Evolutionary conservation across 2,888 invertebrate genomes (phyloP).

Genomic region (Andrena dorsata): DNA sequence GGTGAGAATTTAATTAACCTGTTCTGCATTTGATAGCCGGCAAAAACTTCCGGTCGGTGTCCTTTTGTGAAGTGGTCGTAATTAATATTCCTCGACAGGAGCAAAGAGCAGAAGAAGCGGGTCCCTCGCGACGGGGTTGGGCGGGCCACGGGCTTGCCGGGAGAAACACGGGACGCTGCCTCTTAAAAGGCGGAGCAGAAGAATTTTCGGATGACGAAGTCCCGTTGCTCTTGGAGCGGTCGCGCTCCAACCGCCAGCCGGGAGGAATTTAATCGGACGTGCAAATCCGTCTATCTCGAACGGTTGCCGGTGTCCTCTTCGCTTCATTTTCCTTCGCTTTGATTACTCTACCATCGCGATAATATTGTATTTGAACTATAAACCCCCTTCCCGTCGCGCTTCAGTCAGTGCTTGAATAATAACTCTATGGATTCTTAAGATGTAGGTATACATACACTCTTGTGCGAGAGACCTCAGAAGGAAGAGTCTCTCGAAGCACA

Average conservation of each 20-base stretch:
- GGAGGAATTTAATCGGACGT: constrained; percentile 58
- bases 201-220: constrained; percentile 65
- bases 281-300: constrained; percentile 56
- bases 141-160: constrained; percentile 26
- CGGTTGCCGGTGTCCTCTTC: constrained; percentile 36
- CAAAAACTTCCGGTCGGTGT: constrained; percentile 74
- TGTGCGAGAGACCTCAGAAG: too few species aligned
- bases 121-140: constrained; percentile 7
- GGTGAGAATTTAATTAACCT: constrained; percentile 82
- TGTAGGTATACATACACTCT: too few species aligned
- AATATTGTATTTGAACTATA: not conserved
- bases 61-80: constrained; percentile 74
- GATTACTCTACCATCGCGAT: not conserved
- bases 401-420: not conserved
- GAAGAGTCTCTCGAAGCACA: too few species aligned
- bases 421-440: not conserved
- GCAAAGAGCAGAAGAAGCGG: constrained; percentile 49
- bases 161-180: constrained; percentile 40
- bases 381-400: too few species aligned
- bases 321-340: constrained; percentile 16
- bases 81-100: constrained; percentile 75
- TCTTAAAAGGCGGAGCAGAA: constrained; percentile 54
- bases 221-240: constrained; percentile 47
- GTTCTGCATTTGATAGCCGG: constrained; percentile 79
- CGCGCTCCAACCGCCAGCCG: constrained; percentile 29